Conservation (phyloP, 2,113 vertebrate species). For the Nesoenas mayeri region DNA sequence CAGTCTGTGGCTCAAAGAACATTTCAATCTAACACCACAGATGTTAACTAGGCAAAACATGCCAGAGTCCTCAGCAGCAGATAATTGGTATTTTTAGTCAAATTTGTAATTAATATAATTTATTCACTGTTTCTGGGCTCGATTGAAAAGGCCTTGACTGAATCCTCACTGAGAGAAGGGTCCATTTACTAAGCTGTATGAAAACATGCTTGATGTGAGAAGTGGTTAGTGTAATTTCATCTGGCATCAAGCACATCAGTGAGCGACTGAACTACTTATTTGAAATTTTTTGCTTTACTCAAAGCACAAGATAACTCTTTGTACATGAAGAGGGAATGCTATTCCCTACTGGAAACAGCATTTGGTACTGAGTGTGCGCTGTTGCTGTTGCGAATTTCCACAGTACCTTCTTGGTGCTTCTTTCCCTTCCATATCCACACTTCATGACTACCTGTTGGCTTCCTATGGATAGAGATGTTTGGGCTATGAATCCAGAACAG, state of each 20-base stretch:
- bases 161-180: not conserved
- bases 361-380: not conserved
- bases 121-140: not conserved
- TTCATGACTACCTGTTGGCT: not conserved
- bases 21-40: not conserved
- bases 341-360: not conserved
- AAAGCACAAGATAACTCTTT: not conserved
- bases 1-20: not conserved
- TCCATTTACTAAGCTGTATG: not conserved
- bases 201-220: not conserved
- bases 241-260: not conserved
- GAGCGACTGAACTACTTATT: not conserved
- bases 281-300: not conserved
- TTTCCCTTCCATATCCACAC: not conserved
- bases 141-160: not conserved
- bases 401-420: not conserved
- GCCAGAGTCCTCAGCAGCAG: not conserved
- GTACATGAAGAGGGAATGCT: not conserved
- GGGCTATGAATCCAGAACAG: not conserved
- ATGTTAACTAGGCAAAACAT: conserved; percentile 6
- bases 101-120: not conserved
- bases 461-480: not conserved
- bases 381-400: not conserved
- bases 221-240: not conserved
- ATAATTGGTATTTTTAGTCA: conserved; percentile 1